These are phyloP conservation scores for Onychomys leucogaster DNA, from an alignment of 2,797 vertebrate genomes.

Conservation along the genomic window DNA sequence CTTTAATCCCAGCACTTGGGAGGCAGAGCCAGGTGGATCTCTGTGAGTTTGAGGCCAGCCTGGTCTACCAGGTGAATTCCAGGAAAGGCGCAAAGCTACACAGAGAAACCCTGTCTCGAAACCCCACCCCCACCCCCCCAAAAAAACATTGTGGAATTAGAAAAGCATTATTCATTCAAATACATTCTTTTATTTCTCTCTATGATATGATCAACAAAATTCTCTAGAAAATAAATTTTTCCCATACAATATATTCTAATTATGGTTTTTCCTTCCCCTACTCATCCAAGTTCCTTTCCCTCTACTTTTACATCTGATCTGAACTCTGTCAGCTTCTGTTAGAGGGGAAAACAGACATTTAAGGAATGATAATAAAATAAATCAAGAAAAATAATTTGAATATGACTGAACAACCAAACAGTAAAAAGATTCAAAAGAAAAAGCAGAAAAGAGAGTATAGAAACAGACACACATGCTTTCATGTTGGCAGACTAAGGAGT, in stretches of 20 bases:
- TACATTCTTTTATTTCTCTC: not conserved
- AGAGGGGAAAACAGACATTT: not conserved
- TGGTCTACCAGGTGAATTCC: too few species aligned
- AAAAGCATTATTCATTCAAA: not conserved
- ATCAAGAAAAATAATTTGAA: not conserved
- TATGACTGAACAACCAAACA: not conserved
- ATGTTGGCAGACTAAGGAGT: too few species aligned
- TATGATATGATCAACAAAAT: not conserved
- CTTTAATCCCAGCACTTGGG: too few species aligned
- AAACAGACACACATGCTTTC: not conserved
- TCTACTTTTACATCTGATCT: not conserved
- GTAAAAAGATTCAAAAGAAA: too few species aligned
- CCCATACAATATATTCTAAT: not conserved
- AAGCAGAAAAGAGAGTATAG: not conserved
- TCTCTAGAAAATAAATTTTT: not conserved
- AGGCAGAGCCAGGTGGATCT: too few species aligned
- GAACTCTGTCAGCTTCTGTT: not conserved
- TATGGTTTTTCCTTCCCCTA: not conserved
- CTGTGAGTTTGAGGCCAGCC: too few species aligned
- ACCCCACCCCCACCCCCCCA: too few species aligned
- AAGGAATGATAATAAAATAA: not conserved
- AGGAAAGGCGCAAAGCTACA: too few species aligned
- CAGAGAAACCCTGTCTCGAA: too few species aligned
- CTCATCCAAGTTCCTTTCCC: not conserved
- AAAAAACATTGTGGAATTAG: not conserved